Evolutionary conservation across 2,797 vertebrate species (phyloP), one percentile per base, ranked within the genome.

Genomic region (Gymnopithys bicolor): DNA sequence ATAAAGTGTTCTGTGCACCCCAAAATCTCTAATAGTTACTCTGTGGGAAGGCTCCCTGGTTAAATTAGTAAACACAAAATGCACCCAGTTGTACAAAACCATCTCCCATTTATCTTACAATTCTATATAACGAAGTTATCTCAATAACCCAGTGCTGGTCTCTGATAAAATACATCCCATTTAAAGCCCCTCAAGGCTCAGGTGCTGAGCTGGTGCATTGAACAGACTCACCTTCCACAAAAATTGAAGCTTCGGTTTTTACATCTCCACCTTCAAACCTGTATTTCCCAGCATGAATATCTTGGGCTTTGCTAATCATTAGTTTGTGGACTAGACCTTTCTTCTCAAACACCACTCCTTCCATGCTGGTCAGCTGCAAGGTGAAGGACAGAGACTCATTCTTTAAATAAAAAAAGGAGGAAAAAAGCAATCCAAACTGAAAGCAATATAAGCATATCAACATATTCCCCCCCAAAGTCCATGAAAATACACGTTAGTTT

Each of bases 241-340:
- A 97, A 93, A 99, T 48, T n/a, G 97, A 97, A 30, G 98, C 98
- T 93, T 98, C 98, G 19, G 98, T 98, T 97, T 98, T 98, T 39
- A 98, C 94, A 53, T 98, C 98, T 48, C 98, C 98, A 12, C 98
- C 98, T 83, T 98, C 98, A 97, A 99, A 99, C 41, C 98, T 97
- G 66, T 99, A 99, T 96, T 97, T 98, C 74, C 99, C 99, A 53
- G 98, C 97, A 85, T 98, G 97, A 55, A 98, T 96, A 48, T 98
- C 98, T 21, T 96, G 93, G 32, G 97, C 98, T 8, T 74, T 96
- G 56, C 91, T 79, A 81, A 99, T 98, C 60, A 97, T 86, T 60
- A 99, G 97, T 93, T 97, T 98, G 94, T 98, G 98, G 63, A 94
- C 88, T 4, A 98, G 82, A 8, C 98, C 98, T 3, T 99, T 97